Base-by-base conservation (phyloP, 2,888 invertebrate genomes). In the Caenorhabditis drosophilae region DNA sequence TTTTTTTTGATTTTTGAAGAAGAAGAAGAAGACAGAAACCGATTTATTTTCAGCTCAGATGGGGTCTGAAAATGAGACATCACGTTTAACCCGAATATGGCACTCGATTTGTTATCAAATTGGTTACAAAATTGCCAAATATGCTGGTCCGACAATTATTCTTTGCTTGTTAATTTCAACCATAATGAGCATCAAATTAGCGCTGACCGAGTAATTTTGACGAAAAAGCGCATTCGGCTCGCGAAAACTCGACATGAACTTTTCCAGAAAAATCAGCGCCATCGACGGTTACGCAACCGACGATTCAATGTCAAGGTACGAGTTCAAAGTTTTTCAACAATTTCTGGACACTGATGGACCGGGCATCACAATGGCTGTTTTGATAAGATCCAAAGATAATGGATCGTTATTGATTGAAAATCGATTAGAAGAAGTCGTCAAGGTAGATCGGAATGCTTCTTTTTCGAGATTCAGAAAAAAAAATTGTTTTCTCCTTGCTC, bases 301-400 rank as follows among this genome's bases (percentile, higher is more conserved):
- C 27, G 67, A 67, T 22, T 60, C 67, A 2, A 57, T 56, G 50
- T 67, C 67, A 15, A 53, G 61, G 2, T 45, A 51, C 20, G 67
- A 67, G 23, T 67, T 67, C 45, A 54, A 44, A 25, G 50, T 54
- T 1, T 58, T 67, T n/a, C 62, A 71, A 40, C 54, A 75, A 44
- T 75, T 75, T 27, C 56, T 75, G n/a, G 70, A 69, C 16, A 60
- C 63, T 1, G 60, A 76, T 45, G 75, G 75, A 15, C 75, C 70
- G 22, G 75, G 75, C 35, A 63, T 75, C 38, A 67, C 70, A 9
- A 68, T 58, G 46, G 70, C 57, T 16, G 58, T 75, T 23, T 45
- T 75, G 27, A 56, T 75, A 15, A 48, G 59, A 47, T 62, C 73
- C 9, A 66, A 46, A 18, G 73, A 71, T 45, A 72, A 59, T 25